Conservation (phyloP, 2,888 invertebrate genomes). For the Aquatica leii region DNA sequence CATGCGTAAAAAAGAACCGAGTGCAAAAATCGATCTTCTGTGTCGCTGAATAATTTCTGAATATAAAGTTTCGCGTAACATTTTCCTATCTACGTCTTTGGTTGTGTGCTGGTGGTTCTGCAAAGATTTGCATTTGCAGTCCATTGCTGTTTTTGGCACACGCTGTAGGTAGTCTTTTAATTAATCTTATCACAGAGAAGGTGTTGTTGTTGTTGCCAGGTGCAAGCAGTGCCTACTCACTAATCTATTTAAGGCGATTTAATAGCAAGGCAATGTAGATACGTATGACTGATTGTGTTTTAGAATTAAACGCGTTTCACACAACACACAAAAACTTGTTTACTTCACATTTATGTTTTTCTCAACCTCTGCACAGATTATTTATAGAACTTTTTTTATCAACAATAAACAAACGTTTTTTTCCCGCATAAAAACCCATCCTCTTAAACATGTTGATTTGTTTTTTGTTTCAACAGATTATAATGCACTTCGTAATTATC, state of each 20-base stretch:
- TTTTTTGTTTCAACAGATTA: conserved; percentile 23
- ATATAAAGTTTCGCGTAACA: conserved; percentile 75
- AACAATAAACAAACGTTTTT: no score
- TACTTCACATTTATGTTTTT: conserved; percentile 6
- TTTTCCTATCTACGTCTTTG: conserved; percentile 66
- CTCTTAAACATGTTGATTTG: no score
- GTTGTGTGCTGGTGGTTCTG: conserved; percentile 46
- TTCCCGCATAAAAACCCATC: no score
- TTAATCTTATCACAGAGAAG: conserved; percentile 35
- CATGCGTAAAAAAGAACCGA: conserved; percentile 79
- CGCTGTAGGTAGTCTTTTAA: conserved; percentile 26
- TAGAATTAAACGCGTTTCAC: conserved; percentile 31
- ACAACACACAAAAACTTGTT: conserved; percentile 20
- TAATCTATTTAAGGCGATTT: conserved; percentile 29
- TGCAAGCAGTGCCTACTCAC: conserved; percentile 25
- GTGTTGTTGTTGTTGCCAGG: conserved; percentile 10
- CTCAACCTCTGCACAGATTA: no score
- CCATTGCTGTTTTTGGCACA: conserved; percentile 42
- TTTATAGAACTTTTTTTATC: neutral
- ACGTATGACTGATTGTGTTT: conserved; percentile 26
- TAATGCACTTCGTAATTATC: conserved; percentile 34
- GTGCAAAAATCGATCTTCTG: conserved; percentile 77
- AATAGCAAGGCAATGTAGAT: conserved; percentile 35
- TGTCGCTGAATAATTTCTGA: conserved; percentile 82
- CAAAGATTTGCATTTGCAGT: conserved; percentile 41